Percentiles rank a stretch among this genome's conserved stretches.
Conservation (phyloP, 2,888 invertebrate genomes). For the Dynastes tityus region DNA sequence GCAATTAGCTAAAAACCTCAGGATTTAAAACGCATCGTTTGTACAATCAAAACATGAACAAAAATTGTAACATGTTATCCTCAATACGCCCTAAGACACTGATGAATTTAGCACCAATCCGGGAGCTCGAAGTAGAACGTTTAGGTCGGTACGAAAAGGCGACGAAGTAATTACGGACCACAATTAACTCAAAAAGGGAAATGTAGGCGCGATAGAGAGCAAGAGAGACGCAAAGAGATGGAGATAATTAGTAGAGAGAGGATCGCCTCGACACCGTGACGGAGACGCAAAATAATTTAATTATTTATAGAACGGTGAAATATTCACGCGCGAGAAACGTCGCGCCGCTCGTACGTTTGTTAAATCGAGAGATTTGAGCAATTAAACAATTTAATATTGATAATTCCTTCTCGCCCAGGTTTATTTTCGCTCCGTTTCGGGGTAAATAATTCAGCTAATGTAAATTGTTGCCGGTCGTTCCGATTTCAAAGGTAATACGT, state of each 20-base stretch:
- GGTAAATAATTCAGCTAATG: slow-evolving; percentile 11
- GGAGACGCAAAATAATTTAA: slow-evolving; percentile 36
- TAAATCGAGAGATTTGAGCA: slow-evolving; percentile 33
- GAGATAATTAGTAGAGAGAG: neutral
- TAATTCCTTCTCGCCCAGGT: neutral
- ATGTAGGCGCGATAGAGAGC: neutral
- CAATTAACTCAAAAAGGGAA: slow-evolving; percentile 41
- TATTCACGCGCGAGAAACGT: slow-evolving; percentile 32
- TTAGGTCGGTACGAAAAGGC: slow-evolving; percentile 3
- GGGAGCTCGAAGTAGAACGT: neutral
- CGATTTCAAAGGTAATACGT: neutral
- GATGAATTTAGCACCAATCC: neutral
- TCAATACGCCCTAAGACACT: neutral
- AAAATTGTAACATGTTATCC: neutral
- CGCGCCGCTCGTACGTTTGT: slow-evolving; percentile 11
- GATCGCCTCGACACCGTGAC: no score
- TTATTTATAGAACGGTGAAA: slow-evolving; percentile 31
- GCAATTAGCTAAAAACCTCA: no score
- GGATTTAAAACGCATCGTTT: no score
- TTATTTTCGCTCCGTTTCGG: neutral
- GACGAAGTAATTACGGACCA: slow-evolving; percentile 32
- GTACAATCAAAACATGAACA: neutral
- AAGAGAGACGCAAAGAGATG: neutral
- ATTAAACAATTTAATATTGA: slow-evolving; percentile 38
- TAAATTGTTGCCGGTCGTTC: neutral